These are phyloP conservation scores for Phaethornis superciliosus DNA, from an alignment of 2,113 vertebrate species.

Conservation along the genomic window DNA sequence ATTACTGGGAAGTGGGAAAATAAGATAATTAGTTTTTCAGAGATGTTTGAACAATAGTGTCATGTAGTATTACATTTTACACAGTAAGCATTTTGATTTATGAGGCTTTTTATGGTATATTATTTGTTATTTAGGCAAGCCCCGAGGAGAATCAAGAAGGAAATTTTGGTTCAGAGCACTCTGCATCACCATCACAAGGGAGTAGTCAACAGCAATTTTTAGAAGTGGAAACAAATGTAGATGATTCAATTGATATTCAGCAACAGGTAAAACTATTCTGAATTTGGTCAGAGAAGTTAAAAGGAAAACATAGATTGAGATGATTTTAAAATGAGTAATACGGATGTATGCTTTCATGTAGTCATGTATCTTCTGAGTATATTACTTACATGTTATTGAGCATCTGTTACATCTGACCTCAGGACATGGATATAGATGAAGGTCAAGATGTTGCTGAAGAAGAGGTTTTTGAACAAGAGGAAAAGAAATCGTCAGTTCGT, in stretches of 20 bases:
- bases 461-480: slow-evolving; percentile 91
- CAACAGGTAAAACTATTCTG: slow-evolving; percentile 85
- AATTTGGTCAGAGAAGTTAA: not conserved
- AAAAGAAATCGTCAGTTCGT: slow-evolving; percentile 85
- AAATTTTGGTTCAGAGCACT: slow-evolving; percentile 91
- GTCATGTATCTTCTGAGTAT: not conserved
- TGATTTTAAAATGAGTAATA: not conserved
- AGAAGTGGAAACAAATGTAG: slow-evolving; percentile 87
- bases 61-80: not conserved
- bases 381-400: not conserved
- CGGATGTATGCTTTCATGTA: not conserved
- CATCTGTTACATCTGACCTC: not conserved
- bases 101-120: not conserved
- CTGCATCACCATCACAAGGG: slow-evolving; percentile 84
- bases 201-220: slow-evolving; percentile 88
- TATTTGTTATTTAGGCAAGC: slow-evolving; percentile 66
- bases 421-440: slow-evolving; percentile 97
- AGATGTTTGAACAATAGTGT: not conserved
- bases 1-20: not conserved
- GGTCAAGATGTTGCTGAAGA: slow-evolving; percentile 90
- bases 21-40: not conserved
- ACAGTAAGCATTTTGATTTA: not conserved
- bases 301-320: not conserved
- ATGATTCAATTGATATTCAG: slow-evolving; percentile 95
- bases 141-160: slow-evolving; percentile 89